Evolutionary conservation across 2,113 vertebrate species (phyloP), one percentile per base, ranked within the genome.

Genomic region (Numida meleagris): DNA sequence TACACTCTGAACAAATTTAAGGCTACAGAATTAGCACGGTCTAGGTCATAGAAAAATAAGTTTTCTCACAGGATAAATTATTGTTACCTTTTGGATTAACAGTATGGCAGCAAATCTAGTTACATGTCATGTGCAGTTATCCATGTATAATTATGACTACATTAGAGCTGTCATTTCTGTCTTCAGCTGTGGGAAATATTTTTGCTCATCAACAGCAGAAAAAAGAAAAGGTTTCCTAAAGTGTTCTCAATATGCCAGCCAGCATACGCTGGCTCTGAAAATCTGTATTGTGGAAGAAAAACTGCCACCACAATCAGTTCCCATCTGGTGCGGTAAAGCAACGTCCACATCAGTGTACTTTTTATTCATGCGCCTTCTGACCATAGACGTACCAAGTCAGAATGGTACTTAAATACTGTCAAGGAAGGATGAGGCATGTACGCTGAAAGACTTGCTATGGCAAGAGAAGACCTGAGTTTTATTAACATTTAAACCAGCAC

Each of bases 171-270:
- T 45, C 20, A 25, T 38, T 70, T 31, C 65, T 24, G n/a, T 66
- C 16, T 89, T 84, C 72, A 87, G 21, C 45, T 79, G 33, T 72
- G 33, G 34, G 34, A 87, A 75, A 74, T 83, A 65, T 10, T 73
- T 16, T 7, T 46, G 40, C 31, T 50, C 29, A 84, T 43, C 65
- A 89, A 81, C 17, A 81, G 27, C 0, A 81, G 31, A 83, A 88
- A 55, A 19, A 92, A 50, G 11, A 68, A 68, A 79, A 80, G 4
- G 5, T 36, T 93, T 72, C 73, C 21, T 36, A 78, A 14, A 57
- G 27, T 12, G 1, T 78, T 63, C n/a, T 84, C n/a, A 17, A 6
- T 43, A 33, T 51, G 55, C 70, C 48, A 46, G 25, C 27, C 45
- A 27, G 33, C 4, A 9, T 31, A 89, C 36, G 27, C 25, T 58